Base-by-base conservation (phyloP, 1,140 invertebrate species). In the Luehdorfia chinensis region DNA sequence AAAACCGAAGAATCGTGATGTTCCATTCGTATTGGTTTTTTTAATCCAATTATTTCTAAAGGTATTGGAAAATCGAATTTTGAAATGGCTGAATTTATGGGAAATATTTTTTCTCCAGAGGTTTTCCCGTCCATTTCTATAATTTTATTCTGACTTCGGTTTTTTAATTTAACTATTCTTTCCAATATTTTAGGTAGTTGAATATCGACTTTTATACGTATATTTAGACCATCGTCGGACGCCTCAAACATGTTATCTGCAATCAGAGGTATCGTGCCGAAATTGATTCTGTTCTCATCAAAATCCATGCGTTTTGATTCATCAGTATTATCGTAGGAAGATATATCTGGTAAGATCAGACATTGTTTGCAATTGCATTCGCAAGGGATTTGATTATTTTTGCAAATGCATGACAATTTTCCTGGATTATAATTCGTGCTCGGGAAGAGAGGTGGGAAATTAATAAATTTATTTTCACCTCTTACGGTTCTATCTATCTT, bases 281-380 rank as follows among this genome's bases (percentile, higher is more conserved):
- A 8, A 8, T 15, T 9, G 12, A 39, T 33, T 33, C 51, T 51
- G 8, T 41, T 21, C 3, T 51, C 48, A 11, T 31, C 36, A 13
- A 16, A 28, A 28, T 43, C 27, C 16, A 18, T 15, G 23, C 16
- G 23, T 45, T 44, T 50, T 18, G 18, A 8, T 12, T 52, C 15
- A 12, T 49, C 37, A 30, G 28, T 25, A 9, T 34, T 39, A 5
- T 55, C 48, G 30, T 15, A 23, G 1, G 30, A 33, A n/a, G 47
- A 11, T 18, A 50, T 14, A n/a, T 60, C 50, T 9, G 61, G 48
- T 12, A 48, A 33, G 44, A 70, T 47, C 3, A 73, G 27, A 47
- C 76, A 80, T 59, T 80, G 66, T 34, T 76, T 77, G 25, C 73
- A 80, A 32, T 57, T 58, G 28, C 75, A 79, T 39, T 73, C 71